Conservation (phyloP, 2,888 invertebrate species). For the Lacanobia wlatinum region DNA sequence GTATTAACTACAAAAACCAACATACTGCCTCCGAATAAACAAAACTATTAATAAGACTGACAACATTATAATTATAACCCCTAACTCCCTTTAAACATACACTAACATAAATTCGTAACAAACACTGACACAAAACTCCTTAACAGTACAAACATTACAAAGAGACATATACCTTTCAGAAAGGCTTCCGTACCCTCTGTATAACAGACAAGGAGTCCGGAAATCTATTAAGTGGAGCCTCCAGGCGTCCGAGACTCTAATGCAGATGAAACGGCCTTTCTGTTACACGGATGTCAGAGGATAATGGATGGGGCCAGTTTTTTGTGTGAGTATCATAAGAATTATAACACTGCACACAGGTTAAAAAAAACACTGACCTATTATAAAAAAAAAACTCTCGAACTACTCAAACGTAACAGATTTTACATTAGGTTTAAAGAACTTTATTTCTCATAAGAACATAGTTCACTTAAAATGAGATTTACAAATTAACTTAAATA, state of each 20-base stretch:
- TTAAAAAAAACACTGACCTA: no score
- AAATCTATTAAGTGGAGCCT: slow-evolving; percentile 68
- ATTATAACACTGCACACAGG: no score
- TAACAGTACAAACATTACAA: slow-evolving; percentile 28
- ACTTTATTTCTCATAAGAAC: no score
- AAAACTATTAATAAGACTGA: neutral
- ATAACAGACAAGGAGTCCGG: slow-evolving; percentile 60
- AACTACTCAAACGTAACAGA: no score
- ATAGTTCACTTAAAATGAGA: no score
- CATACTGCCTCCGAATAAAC: neutral
- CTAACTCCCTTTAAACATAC: neutral
- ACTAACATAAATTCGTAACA: neutral
- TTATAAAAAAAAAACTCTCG: no score
- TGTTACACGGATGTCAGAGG: slow-evolving; percentile 6
- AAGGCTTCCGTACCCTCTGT: slow-evolving; percentile 59
- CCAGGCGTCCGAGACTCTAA: slow-evolving; percentile 52
- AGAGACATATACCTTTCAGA: slow-evolving; percentile 50
- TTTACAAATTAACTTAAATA: no score
- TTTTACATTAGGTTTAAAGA: no score
- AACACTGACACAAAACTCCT: neutral
- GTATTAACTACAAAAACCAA: neutral
- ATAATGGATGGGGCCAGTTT: slow-evolving; percentile 17
- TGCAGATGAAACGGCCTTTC: slow-evolving; percentile 58
- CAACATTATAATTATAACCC: neutral
- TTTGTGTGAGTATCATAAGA: neutral